Evolutionary conservation across 1,140 invertebrate genomes (phyloP).

Genomic region (Drosophila ercepeae): DNA sequence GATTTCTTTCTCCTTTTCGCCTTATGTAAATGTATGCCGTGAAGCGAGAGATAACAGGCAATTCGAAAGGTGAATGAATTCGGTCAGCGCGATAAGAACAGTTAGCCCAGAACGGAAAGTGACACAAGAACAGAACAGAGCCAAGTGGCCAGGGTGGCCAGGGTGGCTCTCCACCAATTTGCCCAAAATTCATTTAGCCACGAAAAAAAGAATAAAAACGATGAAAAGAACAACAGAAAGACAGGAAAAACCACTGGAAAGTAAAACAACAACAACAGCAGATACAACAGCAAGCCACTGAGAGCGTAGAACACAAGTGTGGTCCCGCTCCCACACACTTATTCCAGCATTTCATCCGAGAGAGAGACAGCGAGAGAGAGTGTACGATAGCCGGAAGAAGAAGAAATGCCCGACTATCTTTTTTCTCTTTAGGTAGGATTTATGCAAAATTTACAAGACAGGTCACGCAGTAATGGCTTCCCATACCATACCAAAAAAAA

Average conservation of each 20-base stretch:
- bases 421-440: constrained; percentile 47
- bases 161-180: constrained; percentile 22
- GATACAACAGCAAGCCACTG: constrained; percentile 28
- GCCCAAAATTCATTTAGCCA: constrained; percentile 59
- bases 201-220: constrained; percentile 40
- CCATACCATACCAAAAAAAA: constrained; percentile 43
- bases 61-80: constrained; percentile 72
- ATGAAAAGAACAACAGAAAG: constrained; percentile 54
- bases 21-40: constrained; percentile 59
- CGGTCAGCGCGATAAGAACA: constrained; percentile 59
- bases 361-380: constrained; percentile 19
- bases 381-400: constrained; percentile 20
- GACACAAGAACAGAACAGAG: constrained; percentile 1
- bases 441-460: constrained; percentile 48
- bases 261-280: constrained; percentile 39
- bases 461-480: constrained; percentile 35
- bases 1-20: constrained; percentile 56
- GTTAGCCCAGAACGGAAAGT: constrained; percentile 35
- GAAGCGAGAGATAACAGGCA: constrained; percentile 45
- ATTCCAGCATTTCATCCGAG: constrained; percentile 4
- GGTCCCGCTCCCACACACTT: constrained; percentile 42
- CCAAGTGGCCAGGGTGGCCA: background rate
- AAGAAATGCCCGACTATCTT: constrained; percentile 51
- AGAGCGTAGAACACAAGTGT: constrained; percentile 28
- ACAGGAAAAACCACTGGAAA: constrained; percentile 46